A percentile compares a stretch with the other conserved stretches of the same genome.
Evolutionary conservation across 2,888 invertebrate genomes (phyloP).

Genomic region (Zeuzera pyrina): DNA sequence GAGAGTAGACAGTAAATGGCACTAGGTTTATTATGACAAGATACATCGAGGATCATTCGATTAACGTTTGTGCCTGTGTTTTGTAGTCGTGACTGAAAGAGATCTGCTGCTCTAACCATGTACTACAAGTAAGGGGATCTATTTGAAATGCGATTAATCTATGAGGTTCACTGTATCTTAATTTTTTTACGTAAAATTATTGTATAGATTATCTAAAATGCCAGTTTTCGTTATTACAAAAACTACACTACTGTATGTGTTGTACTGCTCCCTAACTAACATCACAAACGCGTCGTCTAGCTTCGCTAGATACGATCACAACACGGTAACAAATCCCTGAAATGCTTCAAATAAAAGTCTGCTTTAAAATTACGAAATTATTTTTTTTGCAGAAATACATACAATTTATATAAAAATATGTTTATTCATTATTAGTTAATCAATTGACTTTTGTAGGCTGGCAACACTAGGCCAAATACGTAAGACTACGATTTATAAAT

Average conservation of each 20-base stretch:
- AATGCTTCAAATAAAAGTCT: slow-evolving; percentile 71
- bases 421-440: slow-evolving; percentile 41
- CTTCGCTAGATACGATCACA: slow-evolving; percentile 67
- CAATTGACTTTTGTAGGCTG: slow-evolving; percentile 58
- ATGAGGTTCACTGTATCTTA: no score
- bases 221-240: no score
- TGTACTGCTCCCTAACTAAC: slow-evolving; percentile 15
- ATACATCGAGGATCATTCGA: slow-evolving; percentile 38
- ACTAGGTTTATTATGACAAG: slow-evolving; percentile 68
- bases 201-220: no score
- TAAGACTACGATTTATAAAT: slow-evolving; percentile 32
- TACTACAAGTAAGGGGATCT: no score
- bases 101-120: slow-evolving; percentile 33
- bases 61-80: slow-evolving; percentile 44
- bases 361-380: slow-evolving; percentile 63
- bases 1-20: slow-evolving; percentile 63
- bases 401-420: slow-evolving; percentile 53
- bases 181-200: no score
- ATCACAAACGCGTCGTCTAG: slow-evolving; percentile 51
- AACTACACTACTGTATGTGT: no score
- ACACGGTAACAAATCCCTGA: slow-evolving; percentile 60
- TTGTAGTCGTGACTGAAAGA: slow-evolving; percentile 31
- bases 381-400: slow-evolving; percentile 47
- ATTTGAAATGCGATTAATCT: no score
- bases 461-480: slow-evolving; percentile 32